Evolutionary conservation across 2,797 vertebrate genomes (phyloP), one percentile per base, ranked within the genome.

Genomic region (Smutsia temminckii): DNA sequence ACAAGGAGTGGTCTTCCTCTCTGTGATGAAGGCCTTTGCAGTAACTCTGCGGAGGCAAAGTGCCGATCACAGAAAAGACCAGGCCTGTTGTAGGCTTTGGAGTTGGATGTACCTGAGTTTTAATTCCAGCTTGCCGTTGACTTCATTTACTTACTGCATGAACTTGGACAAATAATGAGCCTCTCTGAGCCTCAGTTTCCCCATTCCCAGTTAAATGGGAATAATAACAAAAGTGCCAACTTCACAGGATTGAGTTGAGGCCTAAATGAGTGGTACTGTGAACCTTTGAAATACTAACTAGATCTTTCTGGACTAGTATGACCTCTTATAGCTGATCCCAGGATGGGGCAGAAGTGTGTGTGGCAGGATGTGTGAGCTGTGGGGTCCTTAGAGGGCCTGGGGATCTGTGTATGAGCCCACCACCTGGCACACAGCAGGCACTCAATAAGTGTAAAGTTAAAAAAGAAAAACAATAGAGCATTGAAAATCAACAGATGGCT

Each of bases 161-260:
- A 85, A 75, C 14, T 42, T 27, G 69, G 71, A 17, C 12, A 59
- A 66, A 42, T 79, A 59, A 59, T 34, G 59, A 75, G 25, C 4
- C 34, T 94, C 84, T 78, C 10, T 34, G 32, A 86, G 77, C n/a
- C 69, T 91, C 37, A 17, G n/a, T 68, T 77, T 96, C 75, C 40
- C 61, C 49, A 42, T 66, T n/a, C 49, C 10, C 21, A 42, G 40
- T 79, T 92, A 84, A 71, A 34, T 63, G 40, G 6, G 5, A 63
- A 84, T 85, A 46, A 68, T n/a, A 57, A 72, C 83, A 49, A 49
- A 55, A 42, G 32, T 71, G 21, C 10, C 9, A 29, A 78, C 20
- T 46, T 69, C 29, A 81, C 8, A 46, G 21, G 14, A 37, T 81
- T 32, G 63, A 8, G 21, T 0, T 78, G 64, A 34, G 4, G 40